These are phyloP conservation scores for Limosa lapponica DNA, from an alignment of 2,797 vertebrate species.

Conservation along the genomic window DNA sequence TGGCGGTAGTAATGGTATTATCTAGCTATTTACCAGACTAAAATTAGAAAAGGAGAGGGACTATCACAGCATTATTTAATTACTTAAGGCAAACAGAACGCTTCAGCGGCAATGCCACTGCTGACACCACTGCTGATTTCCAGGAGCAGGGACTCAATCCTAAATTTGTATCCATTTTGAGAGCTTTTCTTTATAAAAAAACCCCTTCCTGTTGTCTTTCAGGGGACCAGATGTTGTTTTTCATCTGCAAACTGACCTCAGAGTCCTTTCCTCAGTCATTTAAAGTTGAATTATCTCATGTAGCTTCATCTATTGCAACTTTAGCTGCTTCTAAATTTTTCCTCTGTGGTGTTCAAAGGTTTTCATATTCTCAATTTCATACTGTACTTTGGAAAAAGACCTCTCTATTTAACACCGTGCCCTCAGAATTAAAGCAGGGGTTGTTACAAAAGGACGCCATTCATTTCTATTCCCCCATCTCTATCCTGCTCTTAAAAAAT, in stretches of 20 bases:
- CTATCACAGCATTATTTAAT: background rate
- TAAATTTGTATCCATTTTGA: background rate
- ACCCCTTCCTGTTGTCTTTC: background rate
- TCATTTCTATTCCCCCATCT: background rate
- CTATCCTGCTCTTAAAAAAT: background rate
- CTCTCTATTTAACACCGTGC: background rate
- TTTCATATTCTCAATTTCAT: background rate
- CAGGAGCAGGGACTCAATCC: background rate
- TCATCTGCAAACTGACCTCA: background rate
- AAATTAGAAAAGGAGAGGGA: background rate
- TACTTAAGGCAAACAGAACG: background rate
- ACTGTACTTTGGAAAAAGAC: background rate
- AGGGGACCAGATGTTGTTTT: constrained; percentile 17
- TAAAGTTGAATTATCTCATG: background rate
- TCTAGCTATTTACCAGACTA: background rate
- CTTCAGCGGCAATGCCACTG: background rate
- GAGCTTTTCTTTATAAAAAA: background rate
- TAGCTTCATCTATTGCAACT: background rate
- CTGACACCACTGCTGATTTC: background rate
- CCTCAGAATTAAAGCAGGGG: background rate
- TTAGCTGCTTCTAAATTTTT: background rate
- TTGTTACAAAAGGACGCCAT: rapidly evolving
- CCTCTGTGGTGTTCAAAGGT: background rate
- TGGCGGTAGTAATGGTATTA: background rate
- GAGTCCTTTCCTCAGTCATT: background rate